These are phyloP conservation scores for Hypotaenidia okinawae DNA, from an alignment of 2,797 vertebrate genomes.

Conservation along the genomic window DNA sequence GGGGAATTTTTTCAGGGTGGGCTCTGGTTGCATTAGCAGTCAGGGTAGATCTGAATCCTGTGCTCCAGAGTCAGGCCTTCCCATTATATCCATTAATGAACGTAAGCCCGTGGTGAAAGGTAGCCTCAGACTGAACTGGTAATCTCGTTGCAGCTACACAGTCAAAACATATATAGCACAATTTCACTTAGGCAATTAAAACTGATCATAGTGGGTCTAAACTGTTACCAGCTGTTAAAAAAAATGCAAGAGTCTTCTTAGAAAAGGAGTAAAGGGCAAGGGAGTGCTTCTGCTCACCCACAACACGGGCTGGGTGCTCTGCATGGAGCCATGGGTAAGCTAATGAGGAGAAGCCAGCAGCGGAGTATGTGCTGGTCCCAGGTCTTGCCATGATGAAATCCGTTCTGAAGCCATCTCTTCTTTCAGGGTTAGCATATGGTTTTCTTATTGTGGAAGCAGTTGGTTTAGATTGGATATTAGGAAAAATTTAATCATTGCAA, in stretches of 20 bases:
- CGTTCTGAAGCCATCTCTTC: background rate
- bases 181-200: background rate
- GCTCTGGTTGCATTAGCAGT: background rate
- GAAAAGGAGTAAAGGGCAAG: background rate
- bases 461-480: background rate
- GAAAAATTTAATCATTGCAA: background rate
- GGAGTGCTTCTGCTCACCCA: background rate
- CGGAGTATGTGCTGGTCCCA: background rate
- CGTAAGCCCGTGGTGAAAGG: background rate
- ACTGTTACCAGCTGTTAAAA: background rate
- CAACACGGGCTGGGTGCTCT: background rate
- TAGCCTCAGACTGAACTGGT: background rate
- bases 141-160: background rate
- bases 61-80: background rate
- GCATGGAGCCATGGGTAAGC: background rate
- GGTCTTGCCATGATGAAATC: background rate
- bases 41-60: background rate
- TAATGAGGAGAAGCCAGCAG: background rate
- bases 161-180: background rate
- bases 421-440: background rate
- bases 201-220: background rate
- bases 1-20: background rate
- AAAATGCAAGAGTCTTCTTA: background rate
- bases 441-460: background rate
- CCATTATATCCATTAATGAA: background rate